Evolutionary conservation across 1,140 invertebrate genomes (phyloP).

Genomic region (Pemphigus obesinymphae): DNA sequence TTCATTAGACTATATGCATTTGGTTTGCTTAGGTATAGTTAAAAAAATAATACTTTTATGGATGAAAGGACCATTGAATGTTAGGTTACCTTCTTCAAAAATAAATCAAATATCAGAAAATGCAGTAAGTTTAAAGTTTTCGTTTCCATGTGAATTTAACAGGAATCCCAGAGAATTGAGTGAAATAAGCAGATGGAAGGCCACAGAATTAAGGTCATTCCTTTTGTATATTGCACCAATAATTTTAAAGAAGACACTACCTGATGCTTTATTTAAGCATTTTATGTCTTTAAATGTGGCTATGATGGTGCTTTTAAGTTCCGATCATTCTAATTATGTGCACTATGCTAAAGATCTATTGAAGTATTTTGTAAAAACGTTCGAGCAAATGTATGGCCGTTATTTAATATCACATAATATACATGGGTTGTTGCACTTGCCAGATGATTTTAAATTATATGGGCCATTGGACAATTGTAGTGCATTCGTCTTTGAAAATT

Average conservation of each 20-base stretch:
- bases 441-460: slow-evolving; percentile 41
- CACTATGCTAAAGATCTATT: slow-evolving; percentile 37
- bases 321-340: not conserved
- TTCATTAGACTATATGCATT: slow-evolving; percentile 48
- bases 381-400: slow-evolving; percentile 45
- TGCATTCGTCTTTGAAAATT: not conserved
- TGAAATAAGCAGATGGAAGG: slow-evolving; percentile 50
- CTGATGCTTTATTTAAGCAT: not conserved
- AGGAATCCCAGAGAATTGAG: slow-evolving; percentile 47
- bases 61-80: not conserved
- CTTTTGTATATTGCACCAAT: slow-evolving; percentile 50
- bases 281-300: not conserved
- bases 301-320: not conserved
- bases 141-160: slow-evolving; percentile 46
- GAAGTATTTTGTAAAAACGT: not conserved
- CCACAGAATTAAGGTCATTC: slow-evolving; percentile 51
- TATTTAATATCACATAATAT: slow-evolving; percentile 48
- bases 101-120: not conserved
- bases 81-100: not conserved
- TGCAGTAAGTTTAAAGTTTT: not conserved
- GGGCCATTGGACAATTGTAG: not conserved
- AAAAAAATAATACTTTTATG: not conserved
- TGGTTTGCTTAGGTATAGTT: not conserved
- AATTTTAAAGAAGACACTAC: slow-evolving; percentile 43
- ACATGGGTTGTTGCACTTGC: slow-evolving; percentile 42